Conservation (phyloP, 2,113 vertebrate genomes). For the Piprites chloris region DNA sequence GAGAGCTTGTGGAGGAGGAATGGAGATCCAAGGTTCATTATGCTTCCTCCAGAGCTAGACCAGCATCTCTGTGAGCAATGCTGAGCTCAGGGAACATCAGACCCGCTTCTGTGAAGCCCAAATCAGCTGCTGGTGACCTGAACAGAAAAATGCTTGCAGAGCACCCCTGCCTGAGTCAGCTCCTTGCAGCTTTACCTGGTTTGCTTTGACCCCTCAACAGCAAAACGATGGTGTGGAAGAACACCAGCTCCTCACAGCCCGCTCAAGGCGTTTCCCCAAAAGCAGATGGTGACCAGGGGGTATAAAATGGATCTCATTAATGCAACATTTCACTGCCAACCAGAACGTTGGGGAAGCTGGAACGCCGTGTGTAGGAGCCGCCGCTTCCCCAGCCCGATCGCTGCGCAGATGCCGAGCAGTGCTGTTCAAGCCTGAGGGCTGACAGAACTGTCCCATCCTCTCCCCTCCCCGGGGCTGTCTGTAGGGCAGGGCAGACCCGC, state of each 20-base stretch:
- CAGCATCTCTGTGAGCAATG: neutral
- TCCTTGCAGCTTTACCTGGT: neutral
- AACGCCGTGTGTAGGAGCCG: fast-evolving
- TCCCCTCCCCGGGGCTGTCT: fast-evolving
- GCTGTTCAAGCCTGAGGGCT: neutral
- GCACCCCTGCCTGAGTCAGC: neutral
- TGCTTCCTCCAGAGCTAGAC: neutral
- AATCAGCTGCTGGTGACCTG: neutral
- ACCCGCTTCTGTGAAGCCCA: neutral
- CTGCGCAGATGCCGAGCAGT: neutral
- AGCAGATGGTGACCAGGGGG: neutral
- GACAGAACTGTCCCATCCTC: neutral
- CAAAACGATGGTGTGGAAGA: neutral
- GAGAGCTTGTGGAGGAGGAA: neutral
- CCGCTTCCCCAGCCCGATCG: neutral
- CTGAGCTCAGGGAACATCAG: neutral
- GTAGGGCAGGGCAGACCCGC: neutral
- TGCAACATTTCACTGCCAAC: neutral
- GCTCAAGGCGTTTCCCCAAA: neutral
- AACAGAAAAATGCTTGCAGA: neutral
- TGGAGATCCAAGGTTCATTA: neutral
- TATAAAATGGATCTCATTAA: neutral
- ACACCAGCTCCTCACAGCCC: neutral
- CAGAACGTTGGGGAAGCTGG: neutral
- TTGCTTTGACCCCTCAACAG: neutral